Evolutionary conservation across 2,797 vertebrate species (phyloP), one percentile per base, ranked within the genome.

Genomic region (Benthosema pterotum): DNA sequence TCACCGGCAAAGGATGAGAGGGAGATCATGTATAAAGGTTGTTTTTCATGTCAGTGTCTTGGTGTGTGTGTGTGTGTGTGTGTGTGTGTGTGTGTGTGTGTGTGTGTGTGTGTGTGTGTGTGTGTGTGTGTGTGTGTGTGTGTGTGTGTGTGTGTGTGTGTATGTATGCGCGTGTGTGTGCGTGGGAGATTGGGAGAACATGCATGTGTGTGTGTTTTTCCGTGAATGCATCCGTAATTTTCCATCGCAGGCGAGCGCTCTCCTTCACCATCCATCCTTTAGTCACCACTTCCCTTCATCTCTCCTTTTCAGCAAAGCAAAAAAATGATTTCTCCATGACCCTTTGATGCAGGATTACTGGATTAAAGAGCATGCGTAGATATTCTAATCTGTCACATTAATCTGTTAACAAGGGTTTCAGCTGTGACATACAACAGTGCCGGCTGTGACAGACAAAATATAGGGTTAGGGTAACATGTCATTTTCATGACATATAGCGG

Each of bases 321-420:
- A 74, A 57, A 81, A 65, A 72, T n/a, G n/a, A n/a, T 55, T 83
- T 85, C 72, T 77, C 62, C 68, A 56, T 81, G 85, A 88, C 83
- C 83, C 85, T 92, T 89, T 92, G 88, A 90, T 88, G 87, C 80
- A 71, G 85, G 83, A 88, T 92, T 91, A 91, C 73, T 77, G 86
- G 89, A 89, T 92, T 91, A 86, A 84, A 82, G 75, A 74, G 82
- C 64, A 70, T 38, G 78, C 69, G 71, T 75, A 71, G 68, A 77
- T 67, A 76, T 68, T 57, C 75, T 88, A 85, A 88, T 88, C 80
- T 83, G 72, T 57, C 53, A 70, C 73, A 79, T 83, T 90, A 88
- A 90, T 93, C 89, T 83, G 75, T 56, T 84, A 86, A 86, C 83
- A 81, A 83, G 72, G 81, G 87, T 87, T 89, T 87, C 70, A 67